Conservation (phyloP, 2,113 vertebrate species). For the Ictidomys tridecemlineatus region DNA sequence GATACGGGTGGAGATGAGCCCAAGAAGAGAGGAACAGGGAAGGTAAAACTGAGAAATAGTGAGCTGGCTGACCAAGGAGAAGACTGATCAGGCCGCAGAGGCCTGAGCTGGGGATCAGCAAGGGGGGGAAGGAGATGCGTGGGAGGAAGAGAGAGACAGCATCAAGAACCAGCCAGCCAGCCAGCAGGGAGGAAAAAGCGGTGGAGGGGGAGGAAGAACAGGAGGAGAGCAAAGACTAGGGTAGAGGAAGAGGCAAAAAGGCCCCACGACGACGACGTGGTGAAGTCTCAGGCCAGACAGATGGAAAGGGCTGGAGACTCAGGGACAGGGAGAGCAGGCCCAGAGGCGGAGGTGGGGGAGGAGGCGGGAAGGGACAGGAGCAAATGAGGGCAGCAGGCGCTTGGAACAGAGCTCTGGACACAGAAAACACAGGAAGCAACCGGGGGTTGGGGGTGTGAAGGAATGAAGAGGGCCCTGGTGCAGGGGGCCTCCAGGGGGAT, state of each 20-base stretch:
- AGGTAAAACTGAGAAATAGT: neutral
- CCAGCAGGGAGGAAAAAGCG: slow-evolving; percentile 41
- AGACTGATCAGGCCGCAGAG: slow-evolving; percentile 48
- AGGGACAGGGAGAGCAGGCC: slow-evolving; percentile 74
- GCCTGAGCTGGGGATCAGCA: slow-evolving; percentile 72
- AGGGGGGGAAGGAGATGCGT: slow-evolving; percentile 70
- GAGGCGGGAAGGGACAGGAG: neutral
- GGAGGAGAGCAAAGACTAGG: slow-evolving; percentile 29
- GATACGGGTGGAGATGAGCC: neutral
- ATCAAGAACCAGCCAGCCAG: slow-evolving; percentile 72
- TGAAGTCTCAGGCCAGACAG: slow-evolving; percentile 76
- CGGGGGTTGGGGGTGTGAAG: slow-evolving; percentile 52
- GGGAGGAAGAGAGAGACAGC: slow-evolving; percentile 81
- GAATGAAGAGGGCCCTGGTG: neutral
- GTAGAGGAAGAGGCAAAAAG: slow-evolving; percentile 45
- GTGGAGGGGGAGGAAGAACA: neutral
- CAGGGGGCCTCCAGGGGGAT: neutral
- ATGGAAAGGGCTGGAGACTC: slow-evolving; percentile 84
- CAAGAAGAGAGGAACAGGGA: neutral
- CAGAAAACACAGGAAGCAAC: neutral
- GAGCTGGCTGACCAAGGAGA: neutral
- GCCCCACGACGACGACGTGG: slow-evolving; percentile 58
- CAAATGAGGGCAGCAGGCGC: slow-evolving; percentile 69
- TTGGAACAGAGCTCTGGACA: slow-evolving; percentile 55
- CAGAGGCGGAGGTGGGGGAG: slow-evolving; percentile 62